Base-by-base conservation (phyloP, 2,797 vertebrate genomes). In the Podarcis lilfordi region DNA sequence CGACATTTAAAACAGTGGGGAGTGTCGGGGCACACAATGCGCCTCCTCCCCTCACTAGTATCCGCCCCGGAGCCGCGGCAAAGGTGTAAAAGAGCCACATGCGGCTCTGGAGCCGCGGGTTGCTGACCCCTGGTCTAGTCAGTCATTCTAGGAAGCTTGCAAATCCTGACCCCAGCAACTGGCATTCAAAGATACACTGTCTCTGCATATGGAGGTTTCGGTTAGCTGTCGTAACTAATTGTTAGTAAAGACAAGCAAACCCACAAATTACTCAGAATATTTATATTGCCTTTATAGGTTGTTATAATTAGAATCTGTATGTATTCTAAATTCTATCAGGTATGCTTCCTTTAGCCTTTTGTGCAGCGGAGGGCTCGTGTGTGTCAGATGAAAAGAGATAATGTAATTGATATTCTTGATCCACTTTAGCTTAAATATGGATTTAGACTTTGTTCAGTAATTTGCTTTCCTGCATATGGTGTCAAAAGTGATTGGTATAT, bases 401-500 rank as follows among this genome's bases (percentile, higher is more conserved):
- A 1, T 71, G 27, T 71, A 80, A 64, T 74, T 85, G 76, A 88
- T 68, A 88, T 88, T 82, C 72, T 69, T 88, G 35, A 55, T 90
- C 71, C 91, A 71, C 50, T 93, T 95, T 66, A 0, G 0, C 15
- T 88, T 91, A 83, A 81, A 79, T 85, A 66, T 29, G 21, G 21
- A 43, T 84, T 74, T 84, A 84, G 35, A 88, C 15, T 45, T 40
- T 80, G 29, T 80, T 89, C 40, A 66, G 11, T 75, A 74, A 75
- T 85, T 89, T 85, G 13, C 77, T 80, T 25, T 85, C 9, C 6
- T 81, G 86, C 21, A 83, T 59, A 87, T 68, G 55, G 85, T 91
- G 77, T 92, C 82, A 93, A 43, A 93, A 94, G 88, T 94, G 88
- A 89, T 88, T 91, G 86, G 81, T 94, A 76, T 87, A 43, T 93